Evolutionary conservation across 2,888 invertebrate genomes (phyloP), one percentile per base, ranked within the genome.

Genomic region (Glyphotaelius pellucidus): DNA sequence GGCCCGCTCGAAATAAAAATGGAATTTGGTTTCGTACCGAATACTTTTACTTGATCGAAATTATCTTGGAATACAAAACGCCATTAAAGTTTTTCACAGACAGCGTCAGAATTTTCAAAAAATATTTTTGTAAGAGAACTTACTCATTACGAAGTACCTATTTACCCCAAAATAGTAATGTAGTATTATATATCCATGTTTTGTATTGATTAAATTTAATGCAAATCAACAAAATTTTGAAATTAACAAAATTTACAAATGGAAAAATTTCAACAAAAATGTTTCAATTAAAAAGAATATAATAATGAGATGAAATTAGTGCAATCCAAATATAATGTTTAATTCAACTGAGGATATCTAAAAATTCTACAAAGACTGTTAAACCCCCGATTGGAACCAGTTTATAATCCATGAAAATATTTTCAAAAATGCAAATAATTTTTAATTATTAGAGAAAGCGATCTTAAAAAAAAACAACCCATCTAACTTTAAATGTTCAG

Each of bases 41-140:
- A 80, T 80, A 90, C 90, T 90, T 90, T 90, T 90, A 90, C 90
- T 90, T 81, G 90, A 81, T 81, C n/a, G 81, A 80, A 80, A 80
- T 79, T 89, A 80, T 79, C 14, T 38, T 30, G 12, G 19, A 47
- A 86, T 83, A 32, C 5, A 38, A 31, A 32, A 83, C 11, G 25
- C n/a, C 5, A 25, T n/a, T n/a, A 5, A 25, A 67, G 25, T 67
- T 67, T 67, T 67, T n/a, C 67, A 67, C 67, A 25, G 67, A 25
- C 7, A 25, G 25, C 67, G 9, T n/a, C 67, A 67, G n/a, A 67
- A 67, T 67, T n/a, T 67, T 9, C 47, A 47, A 19, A 25, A 67
- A 5, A 25, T 4, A 15, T 52, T 19, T 67, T 67, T 19, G 25
- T 3, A 67, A 7, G 67, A 15, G 2, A 0, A 5, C 7, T 67